Conservation (phyloP, 2,113 vertebrate genomes). For the Ranitomeya variabilis region DNA sequence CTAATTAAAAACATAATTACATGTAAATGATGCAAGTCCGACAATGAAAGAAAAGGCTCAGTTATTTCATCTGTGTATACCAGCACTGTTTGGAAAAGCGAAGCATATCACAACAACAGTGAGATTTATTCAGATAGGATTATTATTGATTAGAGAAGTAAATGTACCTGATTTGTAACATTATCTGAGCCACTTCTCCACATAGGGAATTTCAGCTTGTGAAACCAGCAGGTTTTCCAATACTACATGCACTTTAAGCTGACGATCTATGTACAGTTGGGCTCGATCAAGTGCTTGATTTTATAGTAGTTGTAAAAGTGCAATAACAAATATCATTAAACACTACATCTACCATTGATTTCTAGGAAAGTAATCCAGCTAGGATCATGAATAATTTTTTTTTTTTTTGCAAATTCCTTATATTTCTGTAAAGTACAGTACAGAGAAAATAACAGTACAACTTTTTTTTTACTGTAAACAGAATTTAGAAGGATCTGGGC, state of each 20-base stretch:
- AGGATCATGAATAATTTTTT: slow-evolving; percentile 14
- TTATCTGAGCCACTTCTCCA: slow-evolving; percentile 36
- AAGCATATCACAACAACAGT: neutral
- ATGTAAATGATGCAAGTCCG: slow-evolving; percentile 56
- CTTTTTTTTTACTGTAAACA: neutral
- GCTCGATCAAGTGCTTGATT: slow-evolving; percentile 1
- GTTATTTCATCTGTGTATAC: slow-evolving; percentile 44
- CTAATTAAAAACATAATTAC: slow-evolving; percentile 59
- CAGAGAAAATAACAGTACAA: neutral
- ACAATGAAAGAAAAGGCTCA: slow-evolving; percentile 44
- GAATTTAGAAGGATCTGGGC: neutral
- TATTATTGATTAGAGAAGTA: slow-evolving; percentile 49
- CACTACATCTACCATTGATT: slow-evolving; percentile 27
- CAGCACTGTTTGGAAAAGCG: neutral
- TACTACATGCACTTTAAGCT: neutral
- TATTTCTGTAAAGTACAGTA: neutral
- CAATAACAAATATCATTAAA: slow-evolving; percentile 35
- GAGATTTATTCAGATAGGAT: slow-evolving; percentile 50
- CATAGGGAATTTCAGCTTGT: slow-evolving; percentile 34
- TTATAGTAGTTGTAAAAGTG: slow-evolving; percentile 7
- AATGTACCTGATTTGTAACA: slow-evolving; percentile 47
- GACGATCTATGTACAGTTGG: slow-evolving; percentile 18
- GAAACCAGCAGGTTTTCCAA: neutral
- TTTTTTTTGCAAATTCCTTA: slow-evolving; percentile 23
- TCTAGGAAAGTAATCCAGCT: slow-evolving; percentile 3